A percentile compares a stretch with the other conserved stretches of the same genome.
Conservation (phyloP, 2,797 vertebrate species). For the Percopsis omiscomaycus region DNA sequence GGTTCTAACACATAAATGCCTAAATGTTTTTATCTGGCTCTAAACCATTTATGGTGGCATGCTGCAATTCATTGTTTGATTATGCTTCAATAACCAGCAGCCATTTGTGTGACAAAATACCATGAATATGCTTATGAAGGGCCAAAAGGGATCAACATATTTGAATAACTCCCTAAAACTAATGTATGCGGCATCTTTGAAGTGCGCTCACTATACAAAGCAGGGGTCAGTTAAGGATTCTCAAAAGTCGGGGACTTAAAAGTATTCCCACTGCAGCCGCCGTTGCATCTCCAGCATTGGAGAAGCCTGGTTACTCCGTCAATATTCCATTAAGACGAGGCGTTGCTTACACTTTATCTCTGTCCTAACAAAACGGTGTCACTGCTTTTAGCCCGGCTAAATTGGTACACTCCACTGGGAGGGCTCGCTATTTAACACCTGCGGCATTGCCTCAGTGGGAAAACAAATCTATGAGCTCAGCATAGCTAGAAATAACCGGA, state of each 20-base stretch:
- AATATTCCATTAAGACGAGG: constrained; percentile 16
- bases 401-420: constrained; percentile 4
- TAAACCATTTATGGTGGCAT: constrained; percentile 55
- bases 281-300: constrained; percentile 9
- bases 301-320: constrained; percentile 12
- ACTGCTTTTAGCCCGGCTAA: constrained; percentile 4
- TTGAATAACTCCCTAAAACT: constrained; percentile 65
- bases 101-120: constrained; percentile 66
- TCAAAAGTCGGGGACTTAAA: constrained; percentile 18
- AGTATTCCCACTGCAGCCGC: constrained; percentile 35
- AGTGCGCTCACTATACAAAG: constrained; percentile 47
- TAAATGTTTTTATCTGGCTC: constrained; percentile 51
- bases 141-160: constrained; percentile 62
- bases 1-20: constrained; percentile 45
- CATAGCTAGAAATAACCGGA: background rate
- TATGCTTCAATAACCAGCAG: constrained; percentile 61
- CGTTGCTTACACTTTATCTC: constrained; percentile 19
- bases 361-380: constrained; percentile 7
- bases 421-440: background rate
- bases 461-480: background rate
- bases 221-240: constrained; percentile 56
- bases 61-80: constrained; percentile 61
- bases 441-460: background rate
- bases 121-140: constrained; percentile 73
- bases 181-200: constrained; percentile 62